Percentiles rank a stretch among this genome's conserved stretches.
Evolutionary conservation across 2,888 invertebrate species (phyloP).

Genomic region (Melanophora roralis): DNA sequence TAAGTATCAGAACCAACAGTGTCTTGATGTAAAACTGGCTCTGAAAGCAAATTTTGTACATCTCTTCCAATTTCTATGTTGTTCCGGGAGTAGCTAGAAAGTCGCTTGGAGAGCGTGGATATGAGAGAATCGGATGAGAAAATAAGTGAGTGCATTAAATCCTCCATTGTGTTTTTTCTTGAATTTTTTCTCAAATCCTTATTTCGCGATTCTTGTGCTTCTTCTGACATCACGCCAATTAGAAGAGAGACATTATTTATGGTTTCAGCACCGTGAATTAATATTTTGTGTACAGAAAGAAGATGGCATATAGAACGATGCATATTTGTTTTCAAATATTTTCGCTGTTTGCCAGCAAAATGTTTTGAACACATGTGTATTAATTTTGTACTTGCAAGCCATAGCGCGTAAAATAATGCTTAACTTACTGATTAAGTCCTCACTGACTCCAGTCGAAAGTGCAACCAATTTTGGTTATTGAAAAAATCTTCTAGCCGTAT

Average conservation of each 20-base stretch:
- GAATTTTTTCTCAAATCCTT: conserved; percentile 37
- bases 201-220: conserved; percentile 28
- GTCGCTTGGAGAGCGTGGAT: conserved; percentile 25
- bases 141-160: conserved; percentile 16
- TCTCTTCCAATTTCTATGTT: too few relatives aligned
- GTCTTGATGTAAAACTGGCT: too few relatives aligned
- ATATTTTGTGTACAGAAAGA: conserved; percentile 19
- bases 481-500: neutral
- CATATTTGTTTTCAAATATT: conserved; percentile 48
- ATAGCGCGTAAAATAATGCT: neutral
- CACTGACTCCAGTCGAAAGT: neutral
- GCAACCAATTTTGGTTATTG: neutral
- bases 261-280: conserved; percentile 17
- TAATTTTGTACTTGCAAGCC: neutral
- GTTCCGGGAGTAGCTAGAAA: neutral
- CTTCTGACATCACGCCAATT: neutral
- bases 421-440: neutral
- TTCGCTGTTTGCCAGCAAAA: conserved; percentile 31
- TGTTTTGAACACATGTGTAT: conserved; percentile 27
- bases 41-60: too few relatives aligned
- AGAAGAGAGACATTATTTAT: conserved; percentile 18
- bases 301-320: conserved; percentile 21
- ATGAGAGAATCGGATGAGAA: conserved; percentile 21
- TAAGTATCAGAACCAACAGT: too few relatives aligned
- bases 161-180: conserved; percentile 9